Evolutionary conservation across 2,888 invertebrate species (phyloP), one percentile per base, ranked within the genome.

Genomic region (Tenthredo distinguenda): DNA sequence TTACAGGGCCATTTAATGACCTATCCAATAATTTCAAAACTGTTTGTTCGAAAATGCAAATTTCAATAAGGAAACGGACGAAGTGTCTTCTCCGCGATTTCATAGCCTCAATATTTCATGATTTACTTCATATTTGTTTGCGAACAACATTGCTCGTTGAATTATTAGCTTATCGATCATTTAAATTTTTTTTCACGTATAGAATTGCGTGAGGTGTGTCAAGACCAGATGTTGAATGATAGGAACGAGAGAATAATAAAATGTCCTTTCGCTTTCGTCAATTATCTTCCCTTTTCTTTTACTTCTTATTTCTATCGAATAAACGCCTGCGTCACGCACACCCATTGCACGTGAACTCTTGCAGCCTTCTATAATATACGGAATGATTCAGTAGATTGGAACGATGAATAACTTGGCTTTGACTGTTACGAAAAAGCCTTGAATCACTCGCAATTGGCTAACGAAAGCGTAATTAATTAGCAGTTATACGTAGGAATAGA

Each of bases 391-490:
- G 55, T 77, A 31, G 26, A 77, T 50, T 34, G 18, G 34, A 55
- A 55, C 77, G 77, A 77, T 62, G 62, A 62, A 81, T 81, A 81
- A 58, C 81, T 81, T 21, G 37, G 37, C 58, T 81, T 40, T 58
- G 58, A 40, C 37, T 40, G 81, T 81, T 62, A 81, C 58, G n/a
- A 62, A 81, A 81, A 81, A 62, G n/a, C 62, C 62, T 81, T 81
- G 62, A 81, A 81, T 37, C 31, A 40, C 9, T 81, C 81, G 40
- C 40, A 62, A 81, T 81, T 81, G 50, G 79, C 58, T 21, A 79
- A 79, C 55, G 79, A 58, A 79, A 79, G 58, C 40, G 81, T 81
- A 81, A 81, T 81, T 81, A 58, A 81, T 81, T 62, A 81, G 37
- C 40, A 62, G 58, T 50, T 34, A 55, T 81, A 37, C 26, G 62